Conservation (phyloP, 2,797 vertebrate genomes). For the Lutjanus argentimaculatus region DNA sequence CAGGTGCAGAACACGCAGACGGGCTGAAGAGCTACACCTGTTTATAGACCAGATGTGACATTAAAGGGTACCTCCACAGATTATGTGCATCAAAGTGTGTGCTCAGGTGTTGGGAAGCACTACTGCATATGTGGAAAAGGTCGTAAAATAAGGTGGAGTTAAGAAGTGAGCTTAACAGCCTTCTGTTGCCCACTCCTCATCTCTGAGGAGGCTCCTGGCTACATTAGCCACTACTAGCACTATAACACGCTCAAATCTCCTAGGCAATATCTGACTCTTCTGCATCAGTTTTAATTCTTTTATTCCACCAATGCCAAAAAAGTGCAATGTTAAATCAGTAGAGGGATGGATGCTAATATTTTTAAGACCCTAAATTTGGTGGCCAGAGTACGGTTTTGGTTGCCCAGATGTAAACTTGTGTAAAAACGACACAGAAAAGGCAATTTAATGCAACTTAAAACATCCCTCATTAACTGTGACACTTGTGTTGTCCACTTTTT, state of each 20-base stretch:
- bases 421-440: no score
- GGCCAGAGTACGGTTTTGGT: no score
- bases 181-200: background rate
- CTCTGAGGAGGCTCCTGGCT: no score
- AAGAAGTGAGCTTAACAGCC: background rate
- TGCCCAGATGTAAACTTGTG: no score
- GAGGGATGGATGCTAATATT: no score
- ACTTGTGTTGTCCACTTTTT: no score
- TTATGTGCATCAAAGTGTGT: background rate
- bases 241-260: background rate
- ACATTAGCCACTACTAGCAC: background rate
- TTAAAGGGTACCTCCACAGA: background rate
- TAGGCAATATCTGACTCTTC: background rate
- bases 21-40: background rate
- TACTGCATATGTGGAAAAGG: background rate
- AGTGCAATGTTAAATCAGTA: background rate
- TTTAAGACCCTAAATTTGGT: no score
- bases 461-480: no score
- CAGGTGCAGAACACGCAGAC: background rate
- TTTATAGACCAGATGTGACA: background rate
- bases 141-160: background rate
- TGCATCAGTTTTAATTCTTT: background rate
- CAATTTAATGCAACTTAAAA: no score
- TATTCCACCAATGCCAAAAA: background rate
- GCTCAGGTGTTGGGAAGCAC: background rate